Conservation (phyloP, 2,888 invertebrate genomes). For the Craniophora ligustri region DNA sequence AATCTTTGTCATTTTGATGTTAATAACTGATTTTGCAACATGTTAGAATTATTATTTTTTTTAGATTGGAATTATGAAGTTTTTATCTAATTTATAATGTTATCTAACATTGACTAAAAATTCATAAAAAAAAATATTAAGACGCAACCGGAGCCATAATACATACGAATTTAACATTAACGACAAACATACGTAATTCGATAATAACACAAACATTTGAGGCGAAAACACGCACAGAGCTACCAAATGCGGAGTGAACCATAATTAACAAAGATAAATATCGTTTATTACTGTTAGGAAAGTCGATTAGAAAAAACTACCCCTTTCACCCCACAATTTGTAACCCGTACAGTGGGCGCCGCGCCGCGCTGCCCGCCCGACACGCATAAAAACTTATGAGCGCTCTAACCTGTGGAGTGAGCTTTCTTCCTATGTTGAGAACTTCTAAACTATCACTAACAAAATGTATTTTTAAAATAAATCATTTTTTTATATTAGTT, state of each 20-base stretch:
- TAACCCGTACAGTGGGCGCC: constrained; percentile 88
- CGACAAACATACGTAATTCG: constrained; percentile 84
- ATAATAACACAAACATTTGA: constrained; percentile 83
- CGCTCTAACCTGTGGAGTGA: constrained; percentile 60
- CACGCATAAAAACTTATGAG: constrained; percentile 82
- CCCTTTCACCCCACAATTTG: constrained; percentile 89
- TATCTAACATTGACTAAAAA: too few species aligned
- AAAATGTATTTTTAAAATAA: too few species aligned
- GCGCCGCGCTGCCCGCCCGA: constrained; percentile 64
- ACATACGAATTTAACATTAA: constrained; percentile 67
- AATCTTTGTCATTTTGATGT: too few species aligned
- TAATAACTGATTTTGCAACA: too few species aligned
- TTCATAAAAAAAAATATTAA: constrained; percentile 40
- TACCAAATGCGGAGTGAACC: constrained; percentile 84
- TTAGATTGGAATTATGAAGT: too few species aligned
- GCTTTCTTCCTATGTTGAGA: constrained; percentile 55
- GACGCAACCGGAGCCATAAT: constrained; percentile 57
- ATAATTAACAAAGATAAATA: constrained; percentile 89
- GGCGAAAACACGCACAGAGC: constrained; percentile 83
- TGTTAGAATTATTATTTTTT: too few species aligned
- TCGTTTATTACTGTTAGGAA: constrained; percentile 88
- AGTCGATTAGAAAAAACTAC: constrained; percentile 89
- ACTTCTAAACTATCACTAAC: not conserved
- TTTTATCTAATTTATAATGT: too few species aligned
- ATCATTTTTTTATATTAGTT: too few species aligned